Evolutionary conservation across 2,113 vertebrate species (phyloP), one percentile per base, ranked within the genome.

Genomic region (Probosciger aterrimus): DNA sequence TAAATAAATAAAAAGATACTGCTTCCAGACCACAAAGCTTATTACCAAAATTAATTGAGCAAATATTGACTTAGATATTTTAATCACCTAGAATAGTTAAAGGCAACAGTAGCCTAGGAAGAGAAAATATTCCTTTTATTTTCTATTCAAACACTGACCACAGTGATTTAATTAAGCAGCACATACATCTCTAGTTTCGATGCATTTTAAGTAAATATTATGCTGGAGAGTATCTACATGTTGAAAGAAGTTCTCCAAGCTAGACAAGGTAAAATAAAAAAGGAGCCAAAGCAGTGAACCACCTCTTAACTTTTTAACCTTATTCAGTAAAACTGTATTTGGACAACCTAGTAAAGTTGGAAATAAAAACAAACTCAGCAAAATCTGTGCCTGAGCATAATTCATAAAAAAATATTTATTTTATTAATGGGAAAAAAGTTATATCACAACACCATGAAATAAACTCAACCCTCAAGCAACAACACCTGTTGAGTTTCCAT

Each of bases 21-120:
- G 63, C 75, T 96, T 97, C 78, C 92, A 95, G 82, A 91, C 71
- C 85, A 75, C 59, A 95, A 88, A 96, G 75, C 44, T 93, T 90
- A 96, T 97, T 96, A 95, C 93, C 90, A 91, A 97, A 97, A 97
- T 94, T 96, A 97, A 98, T 89, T 82, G 68, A 96, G 65, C 65
- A 86, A 86, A 75, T 94, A 97, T 96, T 95, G 95, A 97, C 96
- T 97, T 74, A 15, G 70, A 55, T 93, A 84, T 86, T 94, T 96
- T 96, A 97, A 97, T 97, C 75, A 97, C 91, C 93, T 80, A 93
- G 82, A 94, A 86, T 88, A 88, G 73, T 93, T 96, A 92, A 94
- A 94, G 87, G 93, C 75, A 95, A 94, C 71, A 95, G 71, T 11
- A 93, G 20, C 24, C 57, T 86, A 92, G 73, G 37, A 95, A 88